A percentile compares a stretch with the other conserved stretches of the same genome.
Conservation (phyloP, 2,113 vertebrate species). For the Corvus moneduloides region DNA sequence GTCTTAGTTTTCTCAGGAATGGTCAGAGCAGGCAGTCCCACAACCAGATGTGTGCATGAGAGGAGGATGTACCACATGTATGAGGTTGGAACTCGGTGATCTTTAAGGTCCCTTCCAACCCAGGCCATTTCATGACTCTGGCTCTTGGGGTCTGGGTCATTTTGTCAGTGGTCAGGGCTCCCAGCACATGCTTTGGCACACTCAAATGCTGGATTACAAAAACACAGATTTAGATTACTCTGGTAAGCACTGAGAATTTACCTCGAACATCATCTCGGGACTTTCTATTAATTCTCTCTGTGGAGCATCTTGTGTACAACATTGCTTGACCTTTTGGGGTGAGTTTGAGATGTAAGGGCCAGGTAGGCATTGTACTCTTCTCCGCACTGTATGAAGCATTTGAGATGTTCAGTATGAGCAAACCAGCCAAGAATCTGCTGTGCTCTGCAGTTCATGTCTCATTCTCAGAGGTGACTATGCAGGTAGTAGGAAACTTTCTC, state of each 20-base stretch:
- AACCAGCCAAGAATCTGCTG: neutral
- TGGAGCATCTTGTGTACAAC: neutral
- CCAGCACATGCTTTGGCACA: fast-evolving
- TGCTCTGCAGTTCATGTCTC: neutral
- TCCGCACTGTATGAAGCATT: neutral
- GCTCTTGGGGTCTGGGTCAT: neutral
- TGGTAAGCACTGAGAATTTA: neutral
- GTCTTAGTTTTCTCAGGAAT: neutral
- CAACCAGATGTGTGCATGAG: neutral
- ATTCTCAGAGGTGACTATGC: neutral
- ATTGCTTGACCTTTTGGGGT: neutral
- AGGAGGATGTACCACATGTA: neutral
- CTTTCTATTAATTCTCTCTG: neutral
- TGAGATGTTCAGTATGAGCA: neutral
- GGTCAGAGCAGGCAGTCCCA: neutral
- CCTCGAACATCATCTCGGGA: neutral
- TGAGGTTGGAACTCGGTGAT: neutral
- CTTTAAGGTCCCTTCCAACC: neutral
- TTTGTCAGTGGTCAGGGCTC: neutral
- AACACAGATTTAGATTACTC: neutral
- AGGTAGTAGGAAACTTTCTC: neutral
- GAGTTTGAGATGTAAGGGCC: neutral
- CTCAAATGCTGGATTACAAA: neutral
- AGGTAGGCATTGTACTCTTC: neutral
- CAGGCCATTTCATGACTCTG: neutral